Base-by-base conservation (phyloP, 2,888 invertebrate species). In the Tigriopus californicus region DNA sequence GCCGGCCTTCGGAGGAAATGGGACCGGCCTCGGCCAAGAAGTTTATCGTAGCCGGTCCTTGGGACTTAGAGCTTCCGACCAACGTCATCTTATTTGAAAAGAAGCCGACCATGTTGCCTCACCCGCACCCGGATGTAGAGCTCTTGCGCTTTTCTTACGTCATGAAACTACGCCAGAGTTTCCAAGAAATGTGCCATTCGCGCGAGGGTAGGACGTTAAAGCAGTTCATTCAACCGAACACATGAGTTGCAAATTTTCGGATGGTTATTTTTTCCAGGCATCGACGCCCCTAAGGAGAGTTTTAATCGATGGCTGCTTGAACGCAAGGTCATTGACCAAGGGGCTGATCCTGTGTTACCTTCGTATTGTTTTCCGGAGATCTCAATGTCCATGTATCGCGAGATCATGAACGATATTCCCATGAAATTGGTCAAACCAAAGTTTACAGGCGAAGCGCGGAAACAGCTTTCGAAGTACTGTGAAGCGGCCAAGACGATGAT, bases 371-470 rank as follows among this genome's bases (percentile, higher is more conserved):
- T 82, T 65, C 85, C 88, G 1, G 92, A 92, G 73, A 83, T 95
- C 66, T 94, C 94, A 5, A 80, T 82, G 69, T 85, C 87, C 1
- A 91, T 95, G 92, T 91, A 91, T 73, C 82, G 89, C 64, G 95
- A 95, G 75, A 90, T 95, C 58, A 92, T 95, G 90, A 88, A 91
- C 72, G 94, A 95, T 73, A 90, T 97, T 69, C 95, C 95, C 11
- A 88, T 95, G 62, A 92, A 91, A 72, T 77, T 95, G 61, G 81
- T 87, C n/a, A 83, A 90, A 70, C 92, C 94, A 10, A 91, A 92
- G 72, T 94, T 88, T 68, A 88, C 91, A 2, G 89, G 87, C 1
- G 95, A 95, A 74, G 94, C 94, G 0, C 78, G 94, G 41, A 92
- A 94, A 70, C 94, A 95, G 69, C 74, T 95, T 24, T 85, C 87